Percentiles rank a stretch among this genome's conserved stretches.
Evolutionary conservation across 2,113 vertebrate genomes (phyloP).

Genomic region (Otolemur garnettii): DNA sequence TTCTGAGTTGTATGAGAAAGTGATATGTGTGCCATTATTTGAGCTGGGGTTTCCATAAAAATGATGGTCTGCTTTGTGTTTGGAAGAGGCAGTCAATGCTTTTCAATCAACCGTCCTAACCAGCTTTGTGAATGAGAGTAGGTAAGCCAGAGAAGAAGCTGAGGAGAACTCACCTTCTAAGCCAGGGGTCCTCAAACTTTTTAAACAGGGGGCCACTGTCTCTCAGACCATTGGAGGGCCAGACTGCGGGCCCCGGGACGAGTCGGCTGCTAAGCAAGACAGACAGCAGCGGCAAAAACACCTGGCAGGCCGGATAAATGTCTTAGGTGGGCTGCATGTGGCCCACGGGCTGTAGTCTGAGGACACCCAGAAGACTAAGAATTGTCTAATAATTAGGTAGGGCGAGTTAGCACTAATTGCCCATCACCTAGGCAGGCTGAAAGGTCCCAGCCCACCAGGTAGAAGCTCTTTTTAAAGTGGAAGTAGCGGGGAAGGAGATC

Average conservation of each 20-base stretch:
- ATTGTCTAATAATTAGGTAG: neutral
- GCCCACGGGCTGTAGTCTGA: no score
- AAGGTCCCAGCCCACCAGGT: neutral
- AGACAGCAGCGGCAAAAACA: no score
- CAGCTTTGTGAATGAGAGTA: neutral
- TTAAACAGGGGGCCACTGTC: no score
- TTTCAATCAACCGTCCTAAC: neutral
- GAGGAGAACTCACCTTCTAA: neutral
- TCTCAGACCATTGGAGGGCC: no score
- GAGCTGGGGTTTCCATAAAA: neutral
- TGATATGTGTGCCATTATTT: neutral
- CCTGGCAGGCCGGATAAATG: no score
- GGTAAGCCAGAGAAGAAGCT: neutral
- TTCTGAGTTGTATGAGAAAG: constrained; percentile 25
- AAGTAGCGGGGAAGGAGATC: fast-evolving
- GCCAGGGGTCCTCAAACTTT: no score
- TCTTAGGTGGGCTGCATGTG: no score
- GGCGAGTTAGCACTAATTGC: neutral
- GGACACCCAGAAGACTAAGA: neutral
- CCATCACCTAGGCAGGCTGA: neutral
- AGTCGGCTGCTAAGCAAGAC: no score
- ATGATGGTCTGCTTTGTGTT: neutral
- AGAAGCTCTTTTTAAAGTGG: neutral
- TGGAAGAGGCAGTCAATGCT: neutral
- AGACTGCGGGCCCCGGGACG: no score